Conservation (phyloP, 2,888 invertebrate genomes). For the Agapostemon virescens region DNA sequence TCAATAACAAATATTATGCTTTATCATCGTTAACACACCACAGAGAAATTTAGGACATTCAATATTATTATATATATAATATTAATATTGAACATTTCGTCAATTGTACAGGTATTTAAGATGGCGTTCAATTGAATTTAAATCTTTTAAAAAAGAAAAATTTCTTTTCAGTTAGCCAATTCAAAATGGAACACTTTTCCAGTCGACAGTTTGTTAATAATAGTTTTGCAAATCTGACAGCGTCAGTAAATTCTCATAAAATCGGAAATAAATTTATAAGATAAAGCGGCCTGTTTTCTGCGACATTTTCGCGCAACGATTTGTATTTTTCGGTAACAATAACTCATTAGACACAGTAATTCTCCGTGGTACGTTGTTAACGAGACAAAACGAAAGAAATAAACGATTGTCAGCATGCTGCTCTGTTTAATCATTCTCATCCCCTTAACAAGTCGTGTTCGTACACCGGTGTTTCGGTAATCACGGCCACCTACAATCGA, state of each 20-base stretch:
- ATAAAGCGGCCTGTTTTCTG: neutral
- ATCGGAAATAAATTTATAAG: neutral
- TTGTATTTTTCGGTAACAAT: neutral
- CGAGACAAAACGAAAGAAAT: constrained; percentile 7
- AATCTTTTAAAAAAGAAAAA: no score
- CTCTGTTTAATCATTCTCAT: constrained; percentile 50
- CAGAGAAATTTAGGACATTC: no score
- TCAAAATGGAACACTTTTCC: no score
- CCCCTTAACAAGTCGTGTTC: constrained; percentile 29
- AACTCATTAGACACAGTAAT: constrained; percentile 31
- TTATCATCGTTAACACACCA: no score
- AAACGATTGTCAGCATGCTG: constrained; percentile 35
- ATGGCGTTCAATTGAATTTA: no score
- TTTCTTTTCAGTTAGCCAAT: no score
- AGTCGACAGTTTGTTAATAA: no score
- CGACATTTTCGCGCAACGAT: neutral
- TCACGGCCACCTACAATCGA: constrained; percentile 13
- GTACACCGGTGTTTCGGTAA: constrained; percentile 27
- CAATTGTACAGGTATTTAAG: no score
- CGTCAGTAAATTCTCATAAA: neutral
- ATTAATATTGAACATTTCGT: no score
- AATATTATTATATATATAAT: no score
- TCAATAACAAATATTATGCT: no score
- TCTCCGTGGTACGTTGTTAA: constrained; percentile 21
- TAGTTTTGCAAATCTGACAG: neutral